Base-by-base conservation (phyloP, 2,113 vertebrate species). In the Vimba vimba region DNA sequence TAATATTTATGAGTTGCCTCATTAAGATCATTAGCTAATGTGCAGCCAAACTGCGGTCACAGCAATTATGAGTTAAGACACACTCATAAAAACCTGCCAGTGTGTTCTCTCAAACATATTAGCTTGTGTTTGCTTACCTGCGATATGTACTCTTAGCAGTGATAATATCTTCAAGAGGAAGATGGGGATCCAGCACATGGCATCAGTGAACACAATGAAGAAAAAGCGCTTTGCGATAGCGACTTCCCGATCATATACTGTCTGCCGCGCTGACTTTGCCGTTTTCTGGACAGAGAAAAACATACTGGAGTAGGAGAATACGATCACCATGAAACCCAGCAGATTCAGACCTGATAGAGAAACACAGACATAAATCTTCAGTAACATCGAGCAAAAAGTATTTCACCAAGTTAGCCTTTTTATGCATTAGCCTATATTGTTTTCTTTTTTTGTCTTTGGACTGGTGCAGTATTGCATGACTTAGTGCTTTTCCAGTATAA, bases 121-220 rank as follows among this genome's bases (percentile, higher is more conserved):
- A 30, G 39, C 87, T 78, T 30, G 6, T 25, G 11, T 47, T 15
- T 30, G 17, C 75, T 52, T 60, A 94, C 94, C 94, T 90, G 93
- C 89, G 36, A 94, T 93, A 66, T 93, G 89, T 83, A 92, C 87
- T 62, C 92, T 85, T 59, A 94, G 89, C 73, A 94, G 90, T 7
- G 91, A 95, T 6, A 94, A 90, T 36, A 91, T 86, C 85, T 92
- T 91, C 36, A 94, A 90, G 73, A 94, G 78, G 69, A 94, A 88
- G 86, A 93, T 92, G 33, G 93, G 93, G 17, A 93, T 93, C 93
- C 94, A 94, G 90, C 94, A 95, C 84, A 95, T 88, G 45, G 94
- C 93, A 0, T 91, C 92, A 0, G 92, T 92, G 89, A 91, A 90
- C 66, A 92, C 57, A 0, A 95, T 93, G 89, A 94, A 93, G 91